Percentiles rank a stretch among this genome's conserved stretches.
These are phyloP conservation scores for Tamandua tetradactyla DNA, from an alignment of 2,797 vertebrate genomes.

Conservation along the genomic window DNA sequence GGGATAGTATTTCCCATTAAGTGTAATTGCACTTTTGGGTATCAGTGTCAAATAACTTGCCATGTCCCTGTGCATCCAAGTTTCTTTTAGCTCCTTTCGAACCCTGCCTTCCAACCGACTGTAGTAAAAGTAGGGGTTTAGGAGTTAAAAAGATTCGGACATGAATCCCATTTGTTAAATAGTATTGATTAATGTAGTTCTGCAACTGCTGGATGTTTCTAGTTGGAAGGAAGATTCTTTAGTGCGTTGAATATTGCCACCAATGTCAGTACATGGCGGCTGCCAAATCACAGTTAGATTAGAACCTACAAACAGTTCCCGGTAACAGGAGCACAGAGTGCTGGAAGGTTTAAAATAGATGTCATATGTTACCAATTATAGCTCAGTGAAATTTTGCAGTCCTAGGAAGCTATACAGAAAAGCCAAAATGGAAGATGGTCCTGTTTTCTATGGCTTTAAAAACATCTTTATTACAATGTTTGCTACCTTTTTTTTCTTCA, in stretches of 20 bases:
- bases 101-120: not conserved
- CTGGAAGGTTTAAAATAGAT: slow-evolving; percentile 87
- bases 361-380: slow-evolving; percentile 85
- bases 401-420: slow-evolving; percentile 80
- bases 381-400: slow-evolving; percentile 74
- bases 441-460: slow-evolving; percentile 85
- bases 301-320: slow-evolving; percentile 76
- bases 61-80: not conserved
- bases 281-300: slow-evolving; percentile 71
- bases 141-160: not conserved
- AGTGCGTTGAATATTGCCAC: not conserved
- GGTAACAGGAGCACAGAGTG: slow-evolving; percentile 82
- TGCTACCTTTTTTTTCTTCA: slow-evolving; percentile 87
- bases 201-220: slow-evolving; percentile 7
- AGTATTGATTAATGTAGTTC: not conserved
- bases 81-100: slow-evolving; percentile 24
- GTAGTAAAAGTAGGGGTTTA: not conserved
- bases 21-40: not conserved
- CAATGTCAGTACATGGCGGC: slow-evolving; percentile 45
- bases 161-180: not conserved
- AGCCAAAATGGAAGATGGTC: slow-evolving; percentile 86
- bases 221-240: slow-evolving; percentile 44
- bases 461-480: slow-evolving; percentile 89
- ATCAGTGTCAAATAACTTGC: not conserved
- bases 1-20: not conserved